Base-by-base conservation (phyloP, 1,140 invertebrate genomes). In the Stenopsyche tienmushanensis region DNA sequence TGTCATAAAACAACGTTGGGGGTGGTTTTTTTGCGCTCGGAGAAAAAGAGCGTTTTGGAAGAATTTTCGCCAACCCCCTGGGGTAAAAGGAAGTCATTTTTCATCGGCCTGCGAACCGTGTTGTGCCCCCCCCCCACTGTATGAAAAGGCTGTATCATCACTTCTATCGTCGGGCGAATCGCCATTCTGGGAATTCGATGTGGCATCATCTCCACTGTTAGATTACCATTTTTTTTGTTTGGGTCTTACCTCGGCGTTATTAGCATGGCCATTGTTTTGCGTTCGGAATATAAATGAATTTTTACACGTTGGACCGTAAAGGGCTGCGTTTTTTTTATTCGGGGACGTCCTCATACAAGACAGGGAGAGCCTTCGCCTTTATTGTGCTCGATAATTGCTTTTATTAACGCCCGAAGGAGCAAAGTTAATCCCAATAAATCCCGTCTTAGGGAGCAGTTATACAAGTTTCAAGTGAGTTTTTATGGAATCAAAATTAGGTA, bases 1-100 rank as follows among this genome's bases (percentile, higher is more conserved):
- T 29, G 54, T 57, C 54, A 57, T 57, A 57, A 57, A 57, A 57
- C 54, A 57, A 57, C 39, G 54, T 42, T 39, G 39, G 24, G 54
- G 54, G 29, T 39, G n/a, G 39, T 23, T 10, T 21, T 34, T 34
- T 57, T 57, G 29, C 5, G 13, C 39, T 21, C 17, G 34, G 25
- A 53, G 26, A 53, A 53, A 53, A 53, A 23, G 26, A 53, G 26
- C 50, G 50, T 53, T 26, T 53, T 26, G 50, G 50, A 53, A 53
- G 24, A 53, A 25, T 53, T 23, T 20, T 49, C 17, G 21, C 47
- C 8, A 10, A 29, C 23, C 24, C 23, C 50, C 20, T 13, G 18
- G 50, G 50, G 26, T 55, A 26, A 10, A 21, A 39, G 53, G 53
- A 55, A 55, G 53, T 55, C 53, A 55, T 55, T 55, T 55, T 55